A percentile compares a stretch with the other conserved stretches of the same genome.
Conservation (phyloP, 2,888 invertebrate species). For the Tolmerus cingulatus region DNA sequence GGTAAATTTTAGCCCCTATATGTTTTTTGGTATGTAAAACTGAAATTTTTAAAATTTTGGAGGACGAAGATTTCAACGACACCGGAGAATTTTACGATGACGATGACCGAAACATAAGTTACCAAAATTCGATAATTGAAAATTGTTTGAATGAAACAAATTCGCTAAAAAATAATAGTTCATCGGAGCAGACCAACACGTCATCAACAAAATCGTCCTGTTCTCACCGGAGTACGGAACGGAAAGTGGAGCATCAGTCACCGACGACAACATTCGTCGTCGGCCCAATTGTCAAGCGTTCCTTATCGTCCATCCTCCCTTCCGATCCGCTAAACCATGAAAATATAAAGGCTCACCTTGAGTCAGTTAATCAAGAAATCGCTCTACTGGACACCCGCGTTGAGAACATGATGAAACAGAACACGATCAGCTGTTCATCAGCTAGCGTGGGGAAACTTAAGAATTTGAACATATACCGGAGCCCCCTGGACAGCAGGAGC, state of each 20-base stretch:
- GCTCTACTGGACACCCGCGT: constrained; percentile 68
- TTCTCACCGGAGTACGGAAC: constrained; percentile 18
- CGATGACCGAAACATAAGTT: constrained; percentile 53
- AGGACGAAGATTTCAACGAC: constrained; percentile 53
- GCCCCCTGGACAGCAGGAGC: constrained; percentile 39
- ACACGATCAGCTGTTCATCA: constrained; percentile 34
- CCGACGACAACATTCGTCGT: neutral
- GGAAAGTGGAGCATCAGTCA: neutral
- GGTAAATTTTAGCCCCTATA: constrained; percentile 57
- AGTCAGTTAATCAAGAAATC: constrained; percentile 66
- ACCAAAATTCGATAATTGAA: constrained; percentile 56
- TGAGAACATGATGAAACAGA: constrained; percentile 66
- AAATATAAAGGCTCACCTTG: constrained; percentile 57
- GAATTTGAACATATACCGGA: constrained; percentile 39
- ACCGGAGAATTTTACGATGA: constrained; percentile 57
- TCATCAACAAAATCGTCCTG: constrained; percentile 40
- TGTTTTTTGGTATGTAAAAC: neutral
- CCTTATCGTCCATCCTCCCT: neutral
- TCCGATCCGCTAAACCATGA: constrained; percentile 55
- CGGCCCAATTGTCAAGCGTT: neutral
- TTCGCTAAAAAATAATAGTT: neutral
- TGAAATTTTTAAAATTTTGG: neutral
- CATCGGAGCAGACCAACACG: constrained; percentile 30
- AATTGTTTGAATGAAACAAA: constrained; percentile 55
- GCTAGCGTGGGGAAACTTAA: neutral